These are phyloP conservation scores for Pteropus alecto DNA, from an alignment of 2,113 vertebrate genomes.

Conservation along the genomic window DNA sequence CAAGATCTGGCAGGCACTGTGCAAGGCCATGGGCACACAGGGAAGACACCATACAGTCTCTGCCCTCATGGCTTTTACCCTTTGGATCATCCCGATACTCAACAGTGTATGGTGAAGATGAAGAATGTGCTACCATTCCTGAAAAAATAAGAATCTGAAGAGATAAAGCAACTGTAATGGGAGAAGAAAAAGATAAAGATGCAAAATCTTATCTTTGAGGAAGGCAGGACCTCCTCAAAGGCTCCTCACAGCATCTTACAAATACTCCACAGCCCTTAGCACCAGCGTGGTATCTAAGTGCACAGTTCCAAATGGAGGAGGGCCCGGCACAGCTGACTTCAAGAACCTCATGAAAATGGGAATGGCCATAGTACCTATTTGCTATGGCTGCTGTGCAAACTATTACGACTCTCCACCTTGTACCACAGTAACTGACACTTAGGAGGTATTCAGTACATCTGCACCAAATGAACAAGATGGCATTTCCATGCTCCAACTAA, in stretches of 20 bases:
- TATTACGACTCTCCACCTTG: accelerated
- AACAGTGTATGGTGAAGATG: background rate
- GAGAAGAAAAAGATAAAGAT: background rate
- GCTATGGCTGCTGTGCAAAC: too few relatives aligned
- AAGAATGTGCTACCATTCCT: background rate
- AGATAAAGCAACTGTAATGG: background rate
- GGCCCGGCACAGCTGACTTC: background rate
- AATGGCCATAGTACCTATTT: background rate
- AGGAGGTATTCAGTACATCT: background rate
- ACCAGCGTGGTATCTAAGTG: accelerated
- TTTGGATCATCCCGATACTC: background rate
- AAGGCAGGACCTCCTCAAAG: background rate
- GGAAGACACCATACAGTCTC: background rate
- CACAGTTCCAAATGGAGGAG: background rate
- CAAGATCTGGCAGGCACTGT: background rate
- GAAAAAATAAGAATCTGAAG: background rate
- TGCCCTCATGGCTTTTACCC: background rate
- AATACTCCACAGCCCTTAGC: accelerated
- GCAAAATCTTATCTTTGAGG: too few relatives aligned
- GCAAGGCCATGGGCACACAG: background rate
- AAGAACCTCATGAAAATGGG: background rate
- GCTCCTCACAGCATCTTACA: background rate
- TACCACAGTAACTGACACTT: background rate
- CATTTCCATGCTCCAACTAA: background rate
- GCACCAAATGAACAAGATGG: background rate